Evolutionary conservation across 2,797 vertebrate species (phyloP), one percentile per base, ranked within the genome.

Genomic region (Coregonus sp.): DNA sequence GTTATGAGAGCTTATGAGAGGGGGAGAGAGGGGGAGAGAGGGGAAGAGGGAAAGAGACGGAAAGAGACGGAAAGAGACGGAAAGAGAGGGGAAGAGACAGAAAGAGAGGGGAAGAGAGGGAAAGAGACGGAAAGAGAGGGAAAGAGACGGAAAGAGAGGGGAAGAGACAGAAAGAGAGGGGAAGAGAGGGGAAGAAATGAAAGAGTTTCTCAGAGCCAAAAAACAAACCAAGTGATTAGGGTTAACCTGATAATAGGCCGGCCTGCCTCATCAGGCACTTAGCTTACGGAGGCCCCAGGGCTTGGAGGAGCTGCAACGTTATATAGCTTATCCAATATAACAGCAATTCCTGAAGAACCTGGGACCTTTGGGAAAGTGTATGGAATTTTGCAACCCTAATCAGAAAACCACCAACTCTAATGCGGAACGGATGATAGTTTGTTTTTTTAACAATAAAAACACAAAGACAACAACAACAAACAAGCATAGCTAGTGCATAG

Each of bases 281-380:
- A 68, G 33, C 3, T 3, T 70, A 65, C 37, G 3, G 1, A 35
- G 73, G 11, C 5, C 47, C 11, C 5, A 40, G 25, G 65, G 20
- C 73, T 78, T 25, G 31, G 11, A 18, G 70, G 47, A 74, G 18
- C 29, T 16, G 59, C 66, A 75, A 75, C 61, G 47, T 52, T 54
- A 47, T 47, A 47, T 2, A 47, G 40, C 7, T 47, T 47, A 47
- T 47, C 7, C 2, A 47, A 47, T 9, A 47, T 47, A 47, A 47
- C 7, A 47, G 2, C 9, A 7, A 47, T 47, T 47, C 40, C 40
- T 47, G 40, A 47, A 47, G 25, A 47, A 2, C 9, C 40, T 37
- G 35, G 35, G 35, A 37, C 5, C 35, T 40, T 40, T 40, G 40
- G 40, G 40, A 40, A 40, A 40, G 7, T 40, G 9, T 40, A 40